Evolutionary conservation across 37 sponge, comb jelly and placozoan genomes (phyloP).

Genomic region (Ianthella basta): DNA sequence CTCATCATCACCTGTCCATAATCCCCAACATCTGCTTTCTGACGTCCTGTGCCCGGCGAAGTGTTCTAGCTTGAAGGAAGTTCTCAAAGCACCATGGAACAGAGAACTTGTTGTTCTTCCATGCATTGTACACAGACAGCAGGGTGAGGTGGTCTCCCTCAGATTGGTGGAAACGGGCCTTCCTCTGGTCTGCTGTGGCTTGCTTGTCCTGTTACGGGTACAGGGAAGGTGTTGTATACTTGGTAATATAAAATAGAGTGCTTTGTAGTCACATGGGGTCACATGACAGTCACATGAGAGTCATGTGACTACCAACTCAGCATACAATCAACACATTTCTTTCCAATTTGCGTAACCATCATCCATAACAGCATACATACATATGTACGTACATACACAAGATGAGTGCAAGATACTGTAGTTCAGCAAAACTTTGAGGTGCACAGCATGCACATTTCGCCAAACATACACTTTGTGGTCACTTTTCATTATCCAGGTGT

Average conservation of each 20-base stretch:
- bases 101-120: slow-evolving; percentile 98
- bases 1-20: slow-evolving; percentile 78
- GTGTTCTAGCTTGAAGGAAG: slow-evolving; percentile 94
- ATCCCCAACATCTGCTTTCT: slow-evolving; percentile 98
- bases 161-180: slow-evolving; percentile 96
- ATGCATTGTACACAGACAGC: slow-evolving; percentile 96
- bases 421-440: too few relatives aligned
- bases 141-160: slow-evolving; percentile 98
- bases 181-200: slow-evolving; percentile 92
- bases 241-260: too few relatives aligned
- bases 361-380: too few relatives aligned
- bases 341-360: too few relatives aligned
- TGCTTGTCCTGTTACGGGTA: slow-evolving; percentile 81
- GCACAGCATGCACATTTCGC: too few relatives aligned
- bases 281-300: too few relatives aligned
- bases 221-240: too few relatives aligned
- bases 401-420: too few relatives aligned
- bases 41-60: slow-evolving; percentile 88
- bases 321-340: not conserved
- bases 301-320: too few relatives aligned
- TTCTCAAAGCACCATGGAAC: slow-evolving; percentile 98
- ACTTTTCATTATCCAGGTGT: too few relatives aligned
- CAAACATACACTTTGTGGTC: too few relatives aligned
- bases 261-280: too few relatives aligned
- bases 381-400: not conserved